A percentile compares a stretch with the other conserved stretches of the same genome.
Evolutionary conservation across 2,888 invertebrate species (phyloP).

Genomic region (Xestobium rufovillosum): DNA sequence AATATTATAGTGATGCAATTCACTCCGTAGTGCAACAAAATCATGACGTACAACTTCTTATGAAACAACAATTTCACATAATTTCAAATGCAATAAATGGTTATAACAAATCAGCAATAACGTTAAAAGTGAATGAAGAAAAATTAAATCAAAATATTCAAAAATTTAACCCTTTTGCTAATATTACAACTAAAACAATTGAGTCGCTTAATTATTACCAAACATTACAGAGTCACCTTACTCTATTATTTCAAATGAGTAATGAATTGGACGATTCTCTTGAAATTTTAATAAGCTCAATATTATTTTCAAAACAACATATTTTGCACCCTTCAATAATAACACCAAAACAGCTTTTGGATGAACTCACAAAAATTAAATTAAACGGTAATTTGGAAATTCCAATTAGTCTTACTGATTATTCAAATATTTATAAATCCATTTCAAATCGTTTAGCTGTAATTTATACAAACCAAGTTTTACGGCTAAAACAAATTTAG

Average conservation of each 20-base stretch:
- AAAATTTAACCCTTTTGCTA: neutral
- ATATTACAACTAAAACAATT: too few relatives aligned
- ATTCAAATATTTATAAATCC: neutral
- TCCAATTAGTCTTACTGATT: neutral
- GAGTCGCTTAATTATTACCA: too few relatives aligned
- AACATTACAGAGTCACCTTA: neutral
- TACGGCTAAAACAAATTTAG: too few relatives aligned
- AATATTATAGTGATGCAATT: neutral
- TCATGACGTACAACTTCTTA: neutral
- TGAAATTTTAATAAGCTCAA: neutral
- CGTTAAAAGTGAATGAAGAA: slow-evolving; percentile 1
- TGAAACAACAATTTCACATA: slow-evolving; percentile 1
- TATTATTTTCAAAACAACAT: neutral
- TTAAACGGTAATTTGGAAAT: neutral
- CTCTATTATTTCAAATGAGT: neutral
- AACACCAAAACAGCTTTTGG: neutral
- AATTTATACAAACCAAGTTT: too few relatives aligned
- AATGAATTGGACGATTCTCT: neutral
- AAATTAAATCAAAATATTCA: neutral
- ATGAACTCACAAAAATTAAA: neutral
- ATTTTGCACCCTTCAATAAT: slow-evolving; percentile 1
- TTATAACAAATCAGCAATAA: neutral
- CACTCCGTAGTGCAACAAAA: neutral
- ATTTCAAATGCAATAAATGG: slow-evolving; percentile 1
- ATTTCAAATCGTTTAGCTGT: neutral